Evolutionary conservation across 1,140 invertebrate species (phyloP).

Genomic region (Gryllus bimaculatus): DNA sequence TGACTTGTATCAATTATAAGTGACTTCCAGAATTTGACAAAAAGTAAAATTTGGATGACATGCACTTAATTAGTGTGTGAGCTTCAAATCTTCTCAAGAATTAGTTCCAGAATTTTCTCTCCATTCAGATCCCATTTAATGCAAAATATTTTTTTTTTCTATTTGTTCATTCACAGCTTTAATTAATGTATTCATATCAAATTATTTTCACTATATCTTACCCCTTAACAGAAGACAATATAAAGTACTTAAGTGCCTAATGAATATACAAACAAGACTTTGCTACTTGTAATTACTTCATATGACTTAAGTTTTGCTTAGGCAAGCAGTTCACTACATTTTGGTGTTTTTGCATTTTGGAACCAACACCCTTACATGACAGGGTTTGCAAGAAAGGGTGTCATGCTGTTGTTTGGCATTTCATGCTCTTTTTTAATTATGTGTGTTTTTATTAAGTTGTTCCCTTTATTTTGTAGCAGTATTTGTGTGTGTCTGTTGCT

Average conservation of each 20-base stretch:
- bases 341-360: constrained; percentile 4
- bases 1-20: constrained; percentile 1
- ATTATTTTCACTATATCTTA: not conserved
- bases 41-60: not conserved
- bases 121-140: constrained; percentile 1
- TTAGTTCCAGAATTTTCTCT: not conserved
- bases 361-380: constrained; percentile 12
- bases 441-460: not conserved
- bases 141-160: not conserved
- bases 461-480: constrained; percentile 2
- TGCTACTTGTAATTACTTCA: not conserved
- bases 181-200: no score
- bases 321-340: not conserved
- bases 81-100: not conserved
- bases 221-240: not conserved
- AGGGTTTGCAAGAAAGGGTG: constrained; percentile 12
- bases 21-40: not conserved
- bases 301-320: not conserved
- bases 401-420: constrained; percentile 1
- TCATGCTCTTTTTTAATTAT: constrained; percentile 5
- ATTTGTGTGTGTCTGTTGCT: constrained; percentile 13
- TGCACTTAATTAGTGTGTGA: not conserved
- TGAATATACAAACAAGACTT: not conserved
- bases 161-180: not conserved
- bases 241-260: not conserved